Evolutionary conservation across 2,888 invertebrate species (phyloP).

Genomic region (Euspilapteryx auroguttella): DNA sequence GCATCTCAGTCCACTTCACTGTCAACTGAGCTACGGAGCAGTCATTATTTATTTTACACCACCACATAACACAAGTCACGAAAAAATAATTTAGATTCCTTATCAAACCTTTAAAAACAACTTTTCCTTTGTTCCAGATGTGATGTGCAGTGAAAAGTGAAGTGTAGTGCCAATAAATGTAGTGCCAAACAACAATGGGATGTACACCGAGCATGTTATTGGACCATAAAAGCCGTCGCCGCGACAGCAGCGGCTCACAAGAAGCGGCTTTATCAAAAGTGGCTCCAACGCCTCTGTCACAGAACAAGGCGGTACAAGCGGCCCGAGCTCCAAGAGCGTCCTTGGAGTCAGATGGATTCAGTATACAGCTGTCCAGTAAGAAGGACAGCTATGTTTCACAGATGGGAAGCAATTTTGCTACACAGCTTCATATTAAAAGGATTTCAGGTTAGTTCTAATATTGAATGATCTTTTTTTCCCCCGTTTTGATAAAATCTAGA

Average conservation of each 20-base stretch:
- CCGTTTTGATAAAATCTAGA: too few species aligned
- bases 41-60: too few species aligned
- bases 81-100: too few species aligned
- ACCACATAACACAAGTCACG: too few species aligned
- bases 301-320: slow-evolving; percentile 44
- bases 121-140: slow-evolving; percentile 27
- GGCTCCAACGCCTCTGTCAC: slow-evolving; percentile 38
- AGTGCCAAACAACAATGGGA: slow-evolving; percentile 55
- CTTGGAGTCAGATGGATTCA: slow-evolving; percentile 52
- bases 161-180: slow-evolving; percentile 40
- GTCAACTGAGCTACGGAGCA: too few species aligned
- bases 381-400: slow-evolving; percentile 58
- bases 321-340: slow-evolving; percentile 49
- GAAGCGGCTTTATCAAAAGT: slow-evolving; percentile 49
- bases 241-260: slow-evolving; percentile 55
- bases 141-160: slow-evolving; percentile 14
- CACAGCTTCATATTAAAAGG: slow-evolving; percentile 51
- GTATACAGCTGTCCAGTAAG: slow-evolving; percentile 50
- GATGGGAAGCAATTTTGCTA: slow-evolving; percentile 56
- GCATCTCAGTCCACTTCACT: too few species aligned
- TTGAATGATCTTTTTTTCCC: too few species aligned
- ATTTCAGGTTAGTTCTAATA: slow-evolving; percentile 58
- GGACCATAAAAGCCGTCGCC: slow-evolving; percentile 61
- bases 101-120: slow-evolving; percentile 1
- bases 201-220: slow-evolving; percentile 66